Conservation (phyloP, 2,113 vertebrate species). For the Ceyx margarethae region DNA sequence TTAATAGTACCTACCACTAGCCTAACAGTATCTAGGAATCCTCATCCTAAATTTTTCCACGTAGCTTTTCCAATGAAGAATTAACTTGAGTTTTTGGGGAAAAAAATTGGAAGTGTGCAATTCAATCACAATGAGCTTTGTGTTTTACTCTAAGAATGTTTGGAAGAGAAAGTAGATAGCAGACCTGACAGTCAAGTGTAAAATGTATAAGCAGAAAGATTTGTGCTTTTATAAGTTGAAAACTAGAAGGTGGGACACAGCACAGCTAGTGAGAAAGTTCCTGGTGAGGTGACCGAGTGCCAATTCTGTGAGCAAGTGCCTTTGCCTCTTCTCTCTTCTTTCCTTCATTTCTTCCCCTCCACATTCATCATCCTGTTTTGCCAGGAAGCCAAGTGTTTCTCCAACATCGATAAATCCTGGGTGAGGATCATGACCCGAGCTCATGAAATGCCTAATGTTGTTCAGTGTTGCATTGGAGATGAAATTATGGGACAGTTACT, state of each 20-base stretch:
- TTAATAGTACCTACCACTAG: not conserved
- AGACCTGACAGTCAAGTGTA: not conserved
- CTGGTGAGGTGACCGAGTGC: not conserved
- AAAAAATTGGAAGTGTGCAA: not conserved
- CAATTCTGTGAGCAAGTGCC: not conserved
- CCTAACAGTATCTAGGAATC: not conserved
- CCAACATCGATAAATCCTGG: constrained; percentile 97
- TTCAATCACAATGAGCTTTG: not conserved
- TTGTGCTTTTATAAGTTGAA: not conserved
- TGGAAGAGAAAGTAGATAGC: not conserved
- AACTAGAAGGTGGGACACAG: not conserved
- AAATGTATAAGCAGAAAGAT: not conserved
- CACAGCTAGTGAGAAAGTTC: not conserved
- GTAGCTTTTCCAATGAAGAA: not conserved
- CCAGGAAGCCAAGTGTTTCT: constrained; percentile 95
- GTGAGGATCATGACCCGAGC: constrained; percentile 95
- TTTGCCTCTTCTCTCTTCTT: not conserved
- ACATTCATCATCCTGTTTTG: not conserved
- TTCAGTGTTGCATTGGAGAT: constrained; percentile 93
- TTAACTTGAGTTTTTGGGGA: not conserved
- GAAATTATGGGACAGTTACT: constrained; percentile 93
- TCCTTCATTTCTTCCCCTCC: not conserved
- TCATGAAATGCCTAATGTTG: constrained; percentile 89
- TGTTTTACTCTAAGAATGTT: not conserved
- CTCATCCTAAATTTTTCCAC: not conserved